Percentiles rank a stretch among this genome's conserved stretches.
Evolutionary conservation across 2,888 invertebrate species (phyloP).

Genomic region (Unio pictorum): DNA sequence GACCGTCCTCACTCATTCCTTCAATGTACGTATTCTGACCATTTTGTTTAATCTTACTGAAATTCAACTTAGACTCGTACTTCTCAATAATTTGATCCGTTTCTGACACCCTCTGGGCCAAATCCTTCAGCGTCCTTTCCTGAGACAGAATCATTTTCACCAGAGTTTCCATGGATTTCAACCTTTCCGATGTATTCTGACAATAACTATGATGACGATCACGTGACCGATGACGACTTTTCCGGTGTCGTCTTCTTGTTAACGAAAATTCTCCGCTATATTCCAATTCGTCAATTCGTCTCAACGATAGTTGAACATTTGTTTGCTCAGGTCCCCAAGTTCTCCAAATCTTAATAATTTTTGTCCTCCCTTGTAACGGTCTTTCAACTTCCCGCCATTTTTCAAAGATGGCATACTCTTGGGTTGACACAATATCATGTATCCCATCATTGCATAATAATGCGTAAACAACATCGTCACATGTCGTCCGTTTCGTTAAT

Average conservation of each 20-base stretch:
- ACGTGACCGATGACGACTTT: slow-evolving; percentile 38
- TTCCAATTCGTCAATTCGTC: slow-evolving; percentile 54
- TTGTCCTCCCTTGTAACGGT: slow-evolving; percentile 80
- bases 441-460: slow-evolving; percentile 75
- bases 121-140: slow-evolving; percentile 76
- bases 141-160: slow-evolving; percentile 76
- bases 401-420: slow-evolving; percentile 75
- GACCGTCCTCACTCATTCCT: slow-evolving; percentile 49
- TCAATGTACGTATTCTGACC: slow-evolving; percentile 56
- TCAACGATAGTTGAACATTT: slow-evolving; percentile 74
- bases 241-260: slow-evolving; percentile 35
- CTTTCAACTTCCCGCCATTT: slow-evolving; percentile 78
- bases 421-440: slow-evolving; percentile 83
- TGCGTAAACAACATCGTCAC: slow-evolving; percentile 84
- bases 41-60: slow-evolving; percentile 42
- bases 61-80: slow-evolving; percentile 62
- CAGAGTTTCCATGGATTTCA: slow-evolving; percentile 54
- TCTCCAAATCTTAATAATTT: slow-evolving; percentile 84
- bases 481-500: slow-evolving; percentile 83
- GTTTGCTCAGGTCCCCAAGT: slow-evolving; percentile 84
- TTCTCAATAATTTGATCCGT: slow-evolving; percentile 85
- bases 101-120: slow-evolving; percentile 74
- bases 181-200: slow-evolving; percentile 38
- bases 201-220: slow-evolving; percentile 38
- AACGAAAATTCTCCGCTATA: slow-evolving; percentile 47